phyloP scores from a whole-genome alignment of 2,113 vertebrate species.

The Atlantisia rogersi region DNA sequence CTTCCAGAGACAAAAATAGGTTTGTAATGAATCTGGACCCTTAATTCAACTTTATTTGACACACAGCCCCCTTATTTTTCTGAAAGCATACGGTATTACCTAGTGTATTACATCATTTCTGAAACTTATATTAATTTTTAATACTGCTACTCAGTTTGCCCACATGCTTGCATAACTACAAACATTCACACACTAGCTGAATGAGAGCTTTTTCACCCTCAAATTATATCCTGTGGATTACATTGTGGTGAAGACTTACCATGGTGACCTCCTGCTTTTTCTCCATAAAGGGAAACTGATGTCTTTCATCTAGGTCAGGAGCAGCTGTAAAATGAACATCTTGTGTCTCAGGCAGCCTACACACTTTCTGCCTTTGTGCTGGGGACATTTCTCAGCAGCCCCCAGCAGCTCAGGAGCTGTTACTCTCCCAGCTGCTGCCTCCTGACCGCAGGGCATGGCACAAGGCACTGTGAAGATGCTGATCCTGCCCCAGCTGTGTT shows the following conservation, averaged over 20 bases:
- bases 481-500: not conserved
- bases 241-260: not conserved
- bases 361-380: not conserved
- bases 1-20: not conserved
- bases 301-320: not conserved
- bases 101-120: not conserved
- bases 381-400: not conserved
- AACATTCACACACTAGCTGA: not conserved
- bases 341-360: not conserved
- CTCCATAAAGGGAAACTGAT: not conserved
- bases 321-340: not conserved
- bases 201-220: not conserved
- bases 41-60: conserved; percentile 1
- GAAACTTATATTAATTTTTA: not conserved
- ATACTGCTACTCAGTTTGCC: not conserved
- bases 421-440: not conserved
- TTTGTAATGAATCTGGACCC: not conserved
- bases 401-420: not conserved
- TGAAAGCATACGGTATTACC: not conserved
- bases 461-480: not conserved
- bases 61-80: not conserved
- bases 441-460: accelerated
- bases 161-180: not conserved
- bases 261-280: not conserved
- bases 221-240: not conserved